Conservation (phyloP, 2,888 invertebrate species). For the Callosobruchus maculatus region DNA sequence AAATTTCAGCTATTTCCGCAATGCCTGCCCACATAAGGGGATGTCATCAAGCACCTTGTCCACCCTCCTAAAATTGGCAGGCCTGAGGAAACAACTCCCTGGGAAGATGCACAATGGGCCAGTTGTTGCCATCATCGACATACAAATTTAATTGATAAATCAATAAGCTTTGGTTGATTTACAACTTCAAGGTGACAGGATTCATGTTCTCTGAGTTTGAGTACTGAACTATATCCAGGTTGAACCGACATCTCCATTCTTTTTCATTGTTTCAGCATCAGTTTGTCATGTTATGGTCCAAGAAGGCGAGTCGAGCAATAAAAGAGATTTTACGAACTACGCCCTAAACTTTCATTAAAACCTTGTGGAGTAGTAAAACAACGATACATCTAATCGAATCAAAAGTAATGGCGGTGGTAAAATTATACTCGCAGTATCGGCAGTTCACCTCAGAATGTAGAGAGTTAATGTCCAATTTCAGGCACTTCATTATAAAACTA, state of each 20-base stretch:
- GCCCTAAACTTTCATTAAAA: not conserved
- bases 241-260: not conserved
- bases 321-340: not conserved
- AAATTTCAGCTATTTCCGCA: no score
- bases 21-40: no score
- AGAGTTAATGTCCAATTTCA: not conserved
- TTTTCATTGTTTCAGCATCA: not conserved
- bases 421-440: not conserved
- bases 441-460: not conserved
- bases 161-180: no score
- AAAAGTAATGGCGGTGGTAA: not conserved
- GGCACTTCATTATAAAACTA: not conserved
- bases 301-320: not conserved
- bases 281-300: not conserved
- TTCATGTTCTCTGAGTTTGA: no score
- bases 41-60: no score
- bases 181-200: no score
- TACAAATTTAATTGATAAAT: no score
- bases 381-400: not conserved
- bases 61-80: no score
- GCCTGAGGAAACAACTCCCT: no score
- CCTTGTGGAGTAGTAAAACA: not conserved
- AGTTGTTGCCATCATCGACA: no score
- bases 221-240: not conserved
- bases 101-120: no score